A percentile compares a stretch with the other conserved stretches of the same genome.
Conservation (phyloP, 2,797 vertebrate genomes). For the Gymnocypris eckloni region DNA sequence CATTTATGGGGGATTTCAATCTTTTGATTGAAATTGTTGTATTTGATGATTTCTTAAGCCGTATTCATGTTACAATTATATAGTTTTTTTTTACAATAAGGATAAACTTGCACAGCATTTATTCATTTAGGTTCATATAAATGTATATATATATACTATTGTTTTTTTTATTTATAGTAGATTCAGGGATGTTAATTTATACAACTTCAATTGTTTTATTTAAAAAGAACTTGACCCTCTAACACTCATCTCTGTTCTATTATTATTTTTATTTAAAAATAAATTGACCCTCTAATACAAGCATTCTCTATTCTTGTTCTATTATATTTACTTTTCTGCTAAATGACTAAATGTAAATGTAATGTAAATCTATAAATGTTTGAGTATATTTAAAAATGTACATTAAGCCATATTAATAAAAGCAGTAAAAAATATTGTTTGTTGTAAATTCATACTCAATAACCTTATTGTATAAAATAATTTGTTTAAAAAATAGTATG, state of each 20-base stretch:
- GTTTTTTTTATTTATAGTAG: neutral
- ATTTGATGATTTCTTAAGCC: neutral
- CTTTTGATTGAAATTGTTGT: neutral
- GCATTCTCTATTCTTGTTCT: too few species aligned
- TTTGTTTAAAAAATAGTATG: neutral
- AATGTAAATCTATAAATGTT: neutral
- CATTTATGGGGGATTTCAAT: neutral
- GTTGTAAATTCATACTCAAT: neutral
- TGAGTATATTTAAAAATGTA: neutral
- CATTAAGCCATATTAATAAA: neutral
- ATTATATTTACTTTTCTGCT: too few species aligned
- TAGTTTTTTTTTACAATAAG: neutral
- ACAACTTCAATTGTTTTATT: neutral
- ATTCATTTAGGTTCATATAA: neutral
- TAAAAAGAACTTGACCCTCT: neutral
- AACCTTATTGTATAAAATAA: neutral
- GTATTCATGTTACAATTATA: neutral
- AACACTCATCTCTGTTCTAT: too few species aligned
- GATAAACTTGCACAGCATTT: neutral
- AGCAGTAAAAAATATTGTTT: neutral
- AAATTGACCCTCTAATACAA: too few species aligned
- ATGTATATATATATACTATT: neutral
- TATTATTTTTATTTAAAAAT: too few species aligned
- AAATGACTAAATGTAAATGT: neutral
- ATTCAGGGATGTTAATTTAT: neutral